phyloP scores from a whole-genome alignment of 2,888 invertebrate species.

The Cheilosia scutellata region DNA sequence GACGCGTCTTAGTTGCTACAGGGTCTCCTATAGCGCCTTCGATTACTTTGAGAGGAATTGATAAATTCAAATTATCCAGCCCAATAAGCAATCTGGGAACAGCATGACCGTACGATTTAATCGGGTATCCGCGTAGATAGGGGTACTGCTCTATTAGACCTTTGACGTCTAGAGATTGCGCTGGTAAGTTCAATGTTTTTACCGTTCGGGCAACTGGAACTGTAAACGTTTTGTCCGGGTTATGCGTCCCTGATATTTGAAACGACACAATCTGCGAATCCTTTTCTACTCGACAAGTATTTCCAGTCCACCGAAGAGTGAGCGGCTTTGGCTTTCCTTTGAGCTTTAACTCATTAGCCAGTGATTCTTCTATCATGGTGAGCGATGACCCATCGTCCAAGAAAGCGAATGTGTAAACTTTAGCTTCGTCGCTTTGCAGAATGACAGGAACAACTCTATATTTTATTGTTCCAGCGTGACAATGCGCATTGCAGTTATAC shows the following conservation, averaged over 20 bases:
- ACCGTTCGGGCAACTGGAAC: background rate
- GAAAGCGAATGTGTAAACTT: constrained; percentile 44
- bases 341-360: constrained; percentile 20
- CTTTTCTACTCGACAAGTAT: constrained; percentile 1
- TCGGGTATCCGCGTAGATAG: constrained; percentile 1
- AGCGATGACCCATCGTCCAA: constrained; percentile 62
- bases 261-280: background rate
- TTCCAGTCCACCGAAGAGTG: constrained; percentile 11
- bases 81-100: constrained; percentile 13
- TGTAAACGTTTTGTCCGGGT: background rate
- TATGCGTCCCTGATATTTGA: too few relatives aligned
- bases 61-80: constrained; percentile 14
- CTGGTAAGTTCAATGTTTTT: background rate
- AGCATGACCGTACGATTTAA: background rate
- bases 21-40: constrained; percentile 19
- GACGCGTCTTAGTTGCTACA: constrained; percentile 38
- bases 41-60: constrained; percentile 3
- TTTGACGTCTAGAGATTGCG: background rate
- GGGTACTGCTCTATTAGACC: background rate
- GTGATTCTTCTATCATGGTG: constrained; percentile 49
- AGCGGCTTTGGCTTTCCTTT: constrained; percentile 21
- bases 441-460: constrained; percentile 45
- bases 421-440: constrained; percentile 16
- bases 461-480: background rate
- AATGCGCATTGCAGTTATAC: background rate